Conservation (phyloP, 1,140 invertebrate species). For the Meloidogyne hapla region DNA sequence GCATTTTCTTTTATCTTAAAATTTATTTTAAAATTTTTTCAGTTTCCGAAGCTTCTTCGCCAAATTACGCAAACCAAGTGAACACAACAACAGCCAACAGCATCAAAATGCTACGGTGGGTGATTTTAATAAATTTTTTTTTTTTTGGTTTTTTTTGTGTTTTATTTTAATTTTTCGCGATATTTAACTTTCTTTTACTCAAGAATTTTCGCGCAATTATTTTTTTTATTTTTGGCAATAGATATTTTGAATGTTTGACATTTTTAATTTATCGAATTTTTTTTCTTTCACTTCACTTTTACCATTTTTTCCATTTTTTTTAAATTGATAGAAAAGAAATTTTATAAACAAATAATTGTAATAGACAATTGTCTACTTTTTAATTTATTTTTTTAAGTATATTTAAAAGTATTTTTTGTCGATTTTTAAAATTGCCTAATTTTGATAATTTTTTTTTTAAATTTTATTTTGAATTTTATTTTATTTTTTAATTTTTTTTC, state of each 20-base stretch:
- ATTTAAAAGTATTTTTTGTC: slow-evolving; percentile 4
- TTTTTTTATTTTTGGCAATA: not conserved
- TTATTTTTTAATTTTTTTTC: too few species aligned
- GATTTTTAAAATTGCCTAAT: not conserved
- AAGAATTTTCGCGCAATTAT: too few species aligned
- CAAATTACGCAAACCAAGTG: slow-evolving; percentile 54
- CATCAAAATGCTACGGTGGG: not conserved
- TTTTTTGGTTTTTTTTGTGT: not conserved
- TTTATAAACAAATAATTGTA: too few species aligned
- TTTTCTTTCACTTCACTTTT: not conserved
- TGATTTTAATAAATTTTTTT: not conserved
- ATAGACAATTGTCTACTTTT: not conserved
- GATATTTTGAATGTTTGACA: too few species aligned
- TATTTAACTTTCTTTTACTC: too few species aligned
- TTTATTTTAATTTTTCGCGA: too few species aligned
- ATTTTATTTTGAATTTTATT: too few species aligned
- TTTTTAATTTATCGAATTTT: too few species aligned
- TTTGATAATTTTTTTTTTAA: too few species aligned
- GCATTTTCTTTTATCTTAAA: too few species aligned
- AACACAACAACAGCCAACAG: slow-evolving; percentile 31
- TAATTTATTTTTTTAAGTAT: not conserved
- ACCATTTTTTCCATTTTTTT: not conserved
- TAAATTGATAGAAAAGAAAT: too few species aligned
- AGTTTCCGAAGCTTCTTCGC: slow-evolving; percentile 48
- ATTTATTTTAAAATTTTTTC: not conserved